These are phyloP conservation scores for Mustela lutreola DNA, from an alignment of 2,113 vertebrate species.

Conservation along the genomic window DNA sequence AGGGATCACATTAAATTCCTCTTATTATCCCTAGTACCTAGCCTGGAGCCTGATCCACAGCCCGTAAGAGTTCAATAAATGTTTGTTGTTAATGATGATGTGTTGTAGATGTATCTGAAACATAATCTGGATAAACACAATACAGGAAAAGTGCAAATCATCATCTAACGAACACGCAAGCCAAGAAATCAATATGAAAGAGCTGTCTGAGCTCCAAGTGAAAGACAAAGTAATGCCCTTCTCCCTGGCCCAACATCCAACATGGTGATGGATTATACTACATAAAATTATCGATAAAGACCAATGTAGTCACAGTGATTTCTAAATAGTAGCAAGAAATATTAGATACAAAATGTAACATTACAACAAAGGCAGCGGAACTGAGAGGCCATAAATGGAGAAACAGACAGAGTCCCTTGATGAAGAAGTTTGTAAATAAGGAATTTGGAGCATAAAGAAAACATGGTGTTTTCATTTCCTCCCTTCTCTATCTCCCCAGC, in stretches of 20 bases:
- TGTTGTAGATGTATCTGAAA: slow-evolving; percentile 66
- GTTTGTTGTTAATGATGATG: slow-evolving; percentile 73
- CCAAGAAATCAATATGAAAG: slow-evolving; percentile 87
- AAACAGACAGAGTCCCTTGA: slow-evolving; percentile 17
- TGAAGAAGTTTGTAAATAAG: slow-evolving; percentile 51
- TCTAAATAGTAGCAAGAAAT: slow-evolving; percentile 59
- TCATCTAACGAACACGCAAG: slow-evolving; percentile 85
- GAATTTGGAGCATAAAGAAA: slow-evolving; percentile 33
- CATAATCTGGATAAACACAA: slow-evolving; percentile 76
- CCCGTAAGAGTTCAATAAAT: slow-evolving; percentile 74
- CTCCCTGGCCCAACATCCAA: slow-evolving; percentile 73
- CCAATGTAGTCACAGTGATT: slow-evolving; percentile 71
- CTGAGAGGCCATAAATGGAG: neutral
- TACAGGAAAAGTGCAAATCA: slow-evolving; percentile 87
- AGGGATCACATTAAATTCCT: slow-evolving; percentile 53
- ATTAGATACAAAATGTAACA: slow-evolving; percentile 60
- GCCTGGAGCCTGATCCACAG: slow-evolving; percentile 40
- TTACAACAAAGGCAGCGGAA: slow-evolving; percentile 28
- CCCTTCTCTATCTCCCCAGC: neutral
- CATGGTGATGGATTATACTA: slow-evolving; percentile 76
- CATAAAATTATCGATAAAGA: slow-evolving; percentile 81
- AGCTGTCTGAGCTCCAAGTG: slow-evolving; percentile 77
- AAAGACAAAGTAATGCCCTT: slow-evolving; percentile 83
- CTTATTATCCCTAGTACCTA: slow-evolving; percentile 57
- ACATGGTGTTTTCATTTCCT: neutral